These are phyloP conservation scores for Hoplostethus mediterraneus DNA, from an alignment of 2,797 vertebrate genomes.

Conservation along the genomic window DNA sequence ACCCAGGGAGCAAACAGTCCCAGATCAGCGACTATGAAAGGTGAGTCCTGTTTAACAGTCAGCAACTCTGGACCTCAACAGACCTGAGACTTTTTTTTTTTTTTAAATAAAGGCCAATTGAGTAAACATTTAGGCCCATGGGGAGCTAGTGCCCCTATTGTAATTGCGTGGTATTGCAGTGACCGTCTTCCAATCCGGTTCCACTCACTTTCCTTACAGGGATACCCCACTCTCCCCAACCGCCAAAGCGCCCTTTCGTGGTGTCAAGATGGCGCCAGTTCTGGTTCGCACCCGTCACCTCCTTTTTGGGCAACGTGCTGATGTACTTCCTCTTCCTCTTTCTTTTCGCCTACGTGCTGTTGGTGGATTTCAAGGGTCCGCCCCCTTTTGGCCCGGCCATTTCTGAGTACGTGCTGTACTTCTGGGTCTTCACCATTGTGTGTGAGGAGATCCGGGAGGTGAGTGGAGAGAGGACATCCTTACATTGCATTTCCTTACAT, in stretches of 20 bases:
- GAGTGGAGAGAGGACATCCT: constrained; percentile 14
- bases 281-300: constrained; percentile 91
- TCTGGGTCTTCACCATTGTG: constrained; percentile 93
- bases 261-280: constrained; percentile 89
- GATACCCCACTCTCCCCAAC: constrained; percentile 11
- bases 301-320: constrained; percentile 91
- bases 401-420: constrained; percentile 87
- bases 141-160: too few relatives aligned
- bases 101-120: too few relatives aligned
- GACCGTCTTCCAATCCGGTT: background rate
- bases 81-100: background rate
- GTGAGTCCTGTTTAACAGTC: constrained; percentile 26
- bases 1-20: constrained; percentile 24
- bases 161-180: background rate
- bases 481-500: background rate
- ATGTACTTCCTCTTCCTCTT: constrained; percentile 94
- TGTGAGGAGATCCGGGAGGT: constrained; percentile 93
- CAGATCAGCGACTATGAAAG: constrained; percentile 41
- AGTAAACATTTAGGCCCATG: too few relatives aligned
- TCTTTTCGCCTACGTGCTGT: constrained; percentile 90
- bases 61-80: background rate
- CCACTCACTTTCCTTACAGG: constrained; percentile 30
- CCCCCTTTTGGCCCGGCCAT: constrained; percentile 73
- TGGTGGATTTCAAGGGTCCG: constrained; percentile 84
- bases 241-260: constrained; percentile 71